Conservation (phyloP, 2,113 vertebrate species). For the Thamnaconus septentrionalis region DNA sequence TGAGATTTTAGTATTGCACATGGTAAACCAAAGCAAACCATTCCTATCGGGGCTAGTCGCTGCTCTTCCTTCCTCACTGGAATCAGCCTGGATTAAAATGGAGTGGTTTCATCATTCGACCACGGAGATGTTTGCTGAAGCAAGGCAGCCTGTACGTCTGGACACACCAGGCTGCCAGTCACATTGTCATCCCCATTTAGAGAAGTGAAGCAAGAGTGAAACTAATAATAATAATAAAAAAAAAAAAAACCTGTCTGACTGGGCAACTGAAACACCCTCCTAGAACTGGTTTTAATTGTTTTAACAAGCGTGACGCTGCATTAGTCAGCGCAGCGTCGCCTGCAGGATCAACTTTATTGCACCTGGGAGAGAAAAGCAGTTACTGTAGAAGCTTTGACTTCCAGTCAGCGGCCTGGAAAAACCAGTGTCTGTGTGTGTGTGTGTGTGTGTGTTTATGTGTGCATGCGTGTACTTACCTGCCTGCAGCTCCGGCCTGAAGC, state of each 20-base stretch:
- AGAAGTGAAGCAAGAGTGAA: too few relatives aligned
- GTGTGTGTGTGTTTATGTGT: too few relatives aligned
- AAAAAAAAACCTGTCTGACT: neutral
- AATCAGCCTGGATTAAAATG: constrained; percentile 68
- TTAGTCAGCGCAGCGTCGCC: constrained; percentile 21
- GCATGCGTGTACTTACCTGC: neutral
- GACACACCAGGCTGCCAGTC: neutral
- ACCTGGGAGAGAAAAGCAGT: constrained; percentile 5
- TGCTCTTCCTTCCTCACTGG: constrained; percentile 57
- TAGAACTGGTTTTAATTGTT: constrained; percentile 4
- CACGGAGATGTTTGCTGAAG: constrained; percentile 36
- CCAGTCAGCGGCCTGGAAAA: constrained; percentile 19
- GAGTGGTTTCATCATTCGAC: constrained; percentile 52
- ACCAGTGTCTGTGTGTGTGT: neutral
- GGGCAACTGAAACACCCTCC: neutral
- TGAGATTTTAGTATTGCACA: neutral
- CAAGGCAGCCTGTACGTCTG: neutral
- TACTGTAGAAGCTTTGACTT: constrained; percentile 1
- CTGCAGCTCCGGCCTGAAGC: constrained; percentile 27
- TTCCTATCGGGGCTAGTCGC: constrained; percentile 8
- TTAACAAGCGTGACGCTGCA: constrained; percentile 13
- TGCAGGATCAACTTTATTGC: constrained; percentile 21
- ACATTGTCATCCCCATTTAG: too few relatives aligned
- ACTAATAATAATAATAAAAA: neutral
- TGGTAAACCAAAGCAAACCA: neutral